Evolutionary conservation across 2,797 vertebrate genomes (phyloP), one percentile per base, ranked within the genome.

Genomic region (Zalophus californianus): DNA sequence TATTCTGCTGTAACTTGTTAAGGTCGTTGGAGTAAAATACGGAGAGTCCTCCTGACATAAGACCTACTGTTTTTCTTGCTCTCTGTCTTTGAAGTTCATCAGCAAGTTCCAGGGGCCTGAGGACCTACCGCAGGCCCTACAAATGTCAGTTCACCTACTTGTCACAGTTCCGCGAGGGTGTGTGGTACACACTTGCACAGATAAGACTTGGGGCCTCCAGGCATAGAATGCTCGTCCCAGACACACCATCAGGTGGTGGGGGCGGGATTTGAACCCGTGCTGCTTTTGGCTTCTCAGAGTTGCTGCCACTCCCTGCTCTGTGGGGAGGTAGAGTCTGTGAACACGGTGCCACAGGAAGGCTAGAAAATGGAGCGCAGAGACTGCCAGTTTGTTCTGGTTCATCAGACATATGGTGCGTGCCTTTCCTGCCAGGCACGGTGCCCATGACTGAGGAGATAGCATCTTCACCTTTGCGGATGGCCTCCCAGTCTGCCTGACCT

Each of bases 241-340:
- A 88, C 29, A 38, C 52, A 62, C 20, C 7, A 1, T 3, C 56
- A 9, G 27, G 6, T 2, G 1, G 41, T 12, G 2, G 38, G 64
- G 27, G 18, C 5, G 1, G 82, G 41, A 56, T 50, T 41, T 66
- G 62, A 79, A 72, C 14, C 32, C 38, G 4, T 62, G 41, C 38
- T 58, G 48, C 32, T 20, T 0, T 35, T 9, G 32, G 20, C 58
- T 38, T 3, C 4, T 2, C 21, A 6, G 13, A 29, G n/a, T 27
- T 7, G 18, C 21, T 25, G 5, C 62, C 20, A 1, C 44, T 32
- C 4, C 1, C 0, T 1, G 21, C 41, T 86, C 23, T 32, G 13
- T 70, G 23, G 83, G 27, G 7, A 79, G 12, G 15, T 27, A 1
- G 25, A 20, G 52, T 78, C 50, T 83, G 52, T 54, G 50, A 15